Conservation (phyloP, 92 coral and sea anemone species). For the Pocillopora grandis region DNA sequence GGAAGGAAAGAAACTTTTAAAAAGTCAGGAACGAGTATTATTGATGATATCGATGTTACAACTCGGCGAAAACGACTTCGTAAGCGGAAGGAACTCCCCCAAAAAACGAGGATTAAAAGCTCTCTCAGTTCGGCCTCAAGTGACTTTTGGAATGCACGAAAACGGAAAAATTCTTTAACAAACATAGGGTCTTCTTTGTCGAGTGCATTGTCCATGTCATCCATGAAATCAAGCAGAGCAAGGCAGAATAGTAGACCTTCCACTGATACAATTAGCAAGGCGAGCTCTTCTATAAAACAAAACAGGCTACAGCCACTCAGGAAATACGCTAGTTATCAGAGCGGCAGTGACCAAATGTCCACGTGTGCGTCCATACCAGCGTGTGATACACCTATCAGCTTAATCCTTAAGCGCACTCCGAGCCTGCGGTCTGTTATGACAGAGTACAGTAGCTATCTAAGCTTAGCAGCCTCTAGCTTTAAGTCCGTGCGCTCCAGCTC, state of each 20-base stretch:
- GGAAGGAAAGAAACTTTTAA: background rate
- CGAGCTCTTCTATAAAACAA: background rate
- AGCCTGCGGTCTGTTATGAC: constrained; percentile 68
- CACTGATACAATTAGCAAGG: constrained; percentile 31
- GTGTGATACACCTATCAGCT: constrained; percentile 61
- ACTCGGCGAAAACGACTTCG: constrained; percentile 60
- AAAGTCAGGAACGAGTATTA: constrained; percentile 25
- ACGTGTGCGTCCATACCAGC: constrained; percentile 52
- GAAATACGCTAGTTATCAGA: constrained; percentile 50
- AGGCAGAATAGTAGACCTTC: background rate
- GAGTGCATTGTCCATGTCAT: constrained; percentile 27
- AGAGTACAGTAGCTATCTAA: constrained; percentile 70
- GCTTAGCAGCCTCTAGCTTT: constrained; percentile 47
- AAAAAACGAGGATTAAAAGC: constrained; percentile 31
- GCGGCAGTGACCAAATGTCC: constrained; percentile 41
- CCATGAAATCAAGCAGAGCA: constrained; percentile 12
- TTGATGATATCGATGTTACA: constrained; percentile 35
- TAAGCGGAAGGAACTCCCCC: constrained; percentile 65
- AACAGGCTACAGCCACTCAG: constrained; percentile 40
- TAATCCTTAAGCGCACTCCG: constrained; percentile 39
- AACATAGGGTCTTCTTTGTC: constrained; percentile 7
- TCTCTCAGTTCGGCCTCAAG: constrained; percentile 52
- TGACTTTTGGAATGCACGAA: background rate
- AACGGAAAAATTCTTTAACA: background rate
- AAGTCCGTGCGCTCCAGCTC: constrained; percentile 37